Evolutionary conservation across 2,797 vertebrate species (phyloP), one percentile per base, ranked within the genome.

Genomic region (Spinibarbus caldwelli): DNA sequence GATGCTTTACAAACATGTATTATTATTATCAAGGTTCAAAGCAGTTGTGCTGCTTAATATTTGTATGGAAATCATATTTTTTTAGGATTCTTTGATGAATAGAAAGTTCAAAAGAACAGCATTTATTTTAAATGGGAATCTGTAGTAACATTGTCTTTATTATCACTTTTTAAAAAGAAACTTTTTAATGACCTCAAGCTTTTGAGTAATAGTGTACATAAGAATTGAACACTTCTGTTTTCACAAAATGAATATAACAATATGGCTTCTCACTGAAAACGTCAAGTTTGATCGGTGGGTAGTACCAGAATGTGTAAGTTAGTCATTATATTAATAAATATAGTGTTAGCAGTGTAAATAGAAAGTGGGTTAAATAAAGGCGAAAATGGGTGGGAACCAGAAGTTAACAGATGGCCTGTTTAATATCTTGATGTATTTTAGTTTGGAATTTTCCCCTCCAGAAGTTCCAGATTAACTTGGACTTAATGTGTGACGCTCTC

Each of bases 401-500:
- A 86, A 79, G 78, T 88, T 83, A 87, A 84, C 89, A 90, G 87
- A 90, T 90, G 89, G 89, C 84, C 87, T 88, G 82, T 83, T 88
- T 87, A 87, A 88, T 85, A 88, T 88, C 82, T 86, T 86, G 79
- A 88, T 88, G 87, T 90, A 90, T 87, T 90, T 88, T 87, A 87
- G 79, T 87, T 88, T 87, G 89, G 87, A 90, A 87, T 90, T 88
- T 86, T 90, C 86, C 82, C 86, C 66, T 89, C 76, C 89, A 87
- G 70, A 88, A 87, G 89, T 85, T 90, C 86, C 86, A 90, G 83
- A 87, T 87, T 80, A 87, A 80, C 70, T 88, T 85, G 70, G 80
- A 80, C 80, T 86, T 82, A 87, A 82, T 73, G 79, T 67, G 31
- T 78, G 76, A 80, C 82, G 79, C 47, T 70, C 80, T 88, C 87